A percentile compares a stretch with the other conserved stretches of the same genome.
These are phyloP conservation scores for Congeria kusceri DNA, from an alignment of 2,888 invertebrate genomes.

Conservation along the genomic window DNA sequence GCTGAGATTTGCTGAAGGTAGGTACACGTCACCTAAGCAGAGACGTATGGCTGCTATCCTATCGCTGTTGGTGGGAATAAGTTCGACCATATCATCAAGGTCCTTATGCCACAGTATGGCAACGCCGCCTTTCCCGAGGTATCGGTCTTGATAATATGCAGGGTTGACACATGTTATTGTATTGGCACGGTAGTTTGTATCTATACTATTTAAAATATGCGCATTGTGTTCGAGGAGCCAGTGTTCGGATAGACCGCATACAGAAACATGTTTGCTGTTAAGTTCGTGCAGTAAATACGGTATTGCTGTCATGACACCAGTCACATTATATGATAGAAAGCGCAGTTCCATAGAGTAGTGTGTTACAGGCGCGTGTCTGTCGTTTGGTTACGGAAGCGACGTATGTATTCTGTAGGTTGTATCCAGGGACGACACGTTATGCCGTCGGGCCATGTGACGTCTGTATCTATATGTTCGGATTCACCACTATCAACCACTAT, in stretches of 20 bases:
- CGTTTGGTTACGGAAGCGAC: too few species aligned
- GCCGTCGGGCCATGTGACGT: too few species aligned
- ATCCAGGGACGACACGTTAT: too few species aligned
- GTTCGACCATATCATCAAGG: slow-evolving; percentile 13
- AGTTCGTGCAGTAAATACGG: too few species aligned
- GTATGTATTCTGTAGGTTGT: too few species aligned
- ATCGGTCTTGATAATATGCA: background rate
- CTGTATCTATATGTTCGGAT: too few species aligned
- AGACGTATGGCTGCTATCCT: background rate
- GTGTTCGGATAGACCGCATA: slow-evolving; percentile 31
- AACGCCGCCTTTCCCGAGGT: slow-evolving; percentile 12
- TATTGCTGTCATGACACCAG: too few species aligned
- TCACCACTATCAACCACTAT: too few species aligned
- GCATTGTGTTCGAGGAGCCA: slow-evolving; percentile 16
- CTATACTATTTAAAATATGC: slow-evolving; percentile 8
- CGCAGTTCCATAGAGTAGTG: too few species aligned
- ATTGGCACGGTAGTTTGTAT: slow-evolving; percentile 1
- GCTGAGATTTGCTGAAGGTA: background rate
- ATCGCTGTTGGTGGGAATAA: slow-evolving; percentile 2
- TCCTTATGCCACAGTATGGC: slow-evolving; percentile 12
- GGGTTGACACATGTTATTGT: slow-evolving; percentile 4
- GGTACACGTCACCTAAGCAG: background rate
- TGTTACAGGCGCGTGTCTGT: too few species aligned
- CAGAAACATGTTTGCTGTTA: too few species aligned
- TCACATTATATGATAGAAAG: too few species aligned